Evolutionary conservation across 2,797 vertebrate species (phyloP), one percentile per base, ranked within the genome.

Genomic region (Monodelphis domestica): DNA sequence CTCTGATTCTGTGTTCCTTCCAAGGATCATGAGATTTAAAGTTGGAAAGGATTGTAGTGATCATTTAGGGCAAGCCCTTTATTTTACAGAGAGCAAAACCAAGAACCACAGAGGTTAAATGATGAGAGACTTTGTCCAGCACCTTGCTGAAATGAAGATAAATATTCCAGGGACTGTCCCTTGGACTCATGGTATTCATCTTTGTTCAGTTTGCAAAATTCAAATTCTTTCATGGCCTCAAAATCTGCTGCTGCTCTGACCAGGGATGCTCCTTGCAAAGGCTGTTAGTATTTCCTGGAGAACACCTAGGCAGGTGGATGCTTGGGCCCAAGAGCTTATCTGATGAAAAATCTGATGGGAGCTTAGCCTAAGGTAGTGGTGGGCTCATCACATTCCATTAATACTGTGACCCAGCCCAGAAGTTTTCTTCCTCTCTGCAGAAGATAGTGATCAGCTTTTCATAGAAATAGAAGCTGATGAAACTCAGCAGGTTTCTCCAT

Each of bases 381-480:
- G 50, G 50, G 87, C 87, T 53, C 50, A 53, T 88, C 50, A 53
- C 87, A 88, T 88, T 88, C 50, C 53, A 88, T 88, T 88, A n/a
- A 88, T 53, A 30, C 87, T 88, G 53, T n/a, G 53, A n/a, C 70
- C 70, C 70, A 84, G 70, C 70, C 70, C 87, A 88, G 53, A 88
- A 53, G 87, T 88, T 88, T 88, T 88, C 53, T 52, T 53, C 87
- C 87, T 88, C 26, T 88, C 87, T 88, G 51, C 30, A 30, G 29
- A 17, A 53, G 87, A 88, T 88, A 53, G 33, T 53, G 87, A 88
- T 52, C 53, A 52, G 53, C 50, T 88, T 53, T 88, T 88, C 50
- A 88, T 33, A 88, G 87, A 88, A 88, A 88, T 53, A n/a, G 50
- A 53, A 52, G 87, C 87, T 88, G 87, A 88, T 88, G 87, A 88